Conservation (phyloP, 2,888 invertebrate species). For the Eledona agricola region DNA sequence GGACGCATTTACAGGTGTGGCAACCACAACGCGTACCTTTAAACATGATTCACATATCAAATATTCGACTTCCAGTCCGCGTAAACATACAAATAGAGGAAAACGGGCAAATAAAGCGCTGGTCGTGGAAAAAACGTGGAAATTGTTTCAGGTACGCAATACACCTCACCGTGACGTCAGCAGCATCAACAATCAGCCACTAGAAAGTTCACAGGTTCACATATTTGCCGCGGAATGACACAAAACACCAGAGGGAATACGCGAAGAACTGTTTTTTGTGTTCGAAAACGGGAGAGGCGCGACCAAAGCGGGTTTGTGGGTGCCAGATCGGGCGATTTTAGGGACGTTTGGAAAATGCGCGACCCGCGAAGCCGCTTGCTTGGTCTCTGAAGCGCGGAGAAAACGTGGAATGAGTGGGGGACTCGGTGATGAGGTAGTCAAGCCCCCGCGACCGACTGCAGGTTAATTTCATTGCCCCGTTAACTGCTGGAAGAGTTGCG, state of each 20-base stretch:
- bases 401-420: conserved; percentile 39
- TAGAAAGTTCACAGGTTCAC: conserved; percentile 20
- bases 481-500: conserved; percentile 24
- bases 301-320: conserved; percentile 6
- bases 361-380: conserved; percentile 41
- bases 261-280: background rate
- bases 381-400: conserved; percentile 38
- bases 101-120: no score
- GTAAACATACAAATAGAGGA: no score
- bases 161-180: conserved; percentile 33
- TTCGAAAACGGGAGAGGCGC: background rate
- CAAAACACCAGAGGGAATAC: conserved; percentile 8
- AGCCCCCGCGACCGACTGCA: conserved; percentile 35
- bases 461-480: conserved; percentile 45
- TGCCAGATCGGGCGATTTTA: conserved; percentile 36
- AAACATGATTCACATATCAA: conserved; percentile 38
- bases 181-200: conserved; percentile 30
- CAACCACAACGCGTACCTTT: conserved; percentile 33
- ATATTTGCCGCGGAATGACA: conserved; percentile 19
- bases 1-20: conserved; percentile 33
- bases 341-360: conserved; percentile 30
- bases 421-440: conserved; percentile 35
- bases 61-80: no score
- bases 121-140: no score
- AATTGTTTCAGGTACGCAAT: conserved; percentile 36